A percentile compares a stretch with the other conserved stretches of the same genome.
Conservation (phyloP, 2,888 invertebrate species). For the Chorisops tibialis region DNA sequence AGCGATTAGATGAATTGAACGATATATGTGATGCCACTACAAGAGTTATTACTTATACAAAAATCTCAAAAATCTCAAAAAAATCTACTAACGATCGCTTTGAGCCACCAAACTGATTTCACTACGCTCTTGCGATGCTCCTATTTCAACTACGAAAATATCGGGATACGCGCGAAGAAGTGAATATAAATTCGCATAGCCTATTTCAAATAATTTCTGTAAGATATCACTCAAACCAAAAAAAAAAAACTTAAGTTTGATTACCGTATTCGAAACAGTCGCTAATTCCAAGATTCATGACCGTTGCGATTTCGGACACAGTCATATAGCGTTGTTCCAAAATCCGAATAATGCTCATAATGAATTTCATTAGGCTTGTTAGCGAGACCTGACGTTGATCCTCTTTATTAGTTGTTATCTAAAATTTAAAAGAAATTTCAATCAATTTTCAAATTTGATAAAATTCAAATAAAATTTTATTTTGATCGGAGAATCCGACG, state of each 20-base stretch:
- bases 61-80: neutral
- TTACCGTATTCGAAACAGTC: constrained; percentile 46
- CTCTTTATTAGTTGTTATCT: constrained; percentile 43
- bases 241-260: neutral
- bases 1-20: constrained; percentile 36
- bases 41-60: neutral
- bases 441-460: neutral
- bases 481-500: too few species aligned
- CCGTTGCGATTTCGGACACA: constrained; percentile 45
- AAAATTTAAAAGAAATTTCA: constrained; percentile 1
- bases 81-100: constrained; percentile 44
- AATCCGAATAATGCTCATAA: constrained; percentile 44
- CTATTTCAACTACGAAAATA: constrained; percentile 44
- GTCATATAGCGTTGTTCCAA: constrained; percentile 44
- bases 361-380: constrained; percentile 45
- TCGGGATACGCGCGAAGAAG: constrained; percentile 47
- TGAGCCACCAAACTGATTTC: constrained; percentile 43
- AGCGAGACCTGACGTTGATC: constrained; percentile 41
- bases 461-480: too few species aligned
- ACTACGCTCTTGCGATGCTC: constrained; percentile 44
- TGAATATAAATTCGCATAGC: constrained; percentile 48
- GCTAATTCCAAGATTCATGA: constrained; percentile 42
- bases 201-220: constrained; percentile 24
- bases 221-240: neutral
- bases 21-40: constrained; percentile 38